phyloP scores from a whole-genome alignment of 2,797 vertebrate species.

The Labeo calbasu region DNA sequence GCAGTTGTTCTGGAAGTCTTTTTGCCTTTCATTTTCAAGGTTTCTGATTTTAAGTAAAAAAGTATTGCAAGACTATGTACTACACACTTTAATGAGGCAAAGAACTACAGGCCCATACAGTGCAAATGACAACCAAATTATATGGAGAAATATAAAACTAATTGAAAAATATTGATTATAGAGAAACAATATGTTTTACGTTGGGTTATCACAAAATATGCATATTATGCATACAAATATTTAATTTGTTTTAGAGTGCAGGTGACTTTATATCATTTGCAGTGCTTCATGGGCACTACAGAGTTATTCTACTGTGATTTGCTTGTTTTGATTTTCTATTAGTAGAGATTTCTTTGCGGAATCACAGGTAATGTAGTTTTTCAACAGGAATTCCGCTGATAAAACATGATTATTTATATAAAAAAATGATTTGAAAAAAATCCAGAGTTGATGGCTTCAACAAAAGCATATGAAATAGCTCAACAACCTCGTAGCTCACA shows the following conservation, averaged over 20 bases:
- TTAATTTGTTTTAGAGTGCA: neutral
- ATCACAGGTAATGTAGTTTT: neutral
- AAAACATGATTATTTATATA: neutral
- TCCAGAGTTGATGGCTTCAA: neutral
- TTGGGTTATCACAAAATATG: neutral
- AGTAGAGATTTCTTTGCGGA: neutral
- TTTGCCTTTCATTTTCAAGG: neutral
- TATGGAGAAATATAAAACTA: neutral
- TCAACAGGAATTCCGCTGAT: neutral
- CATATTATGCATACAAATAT: neutral
- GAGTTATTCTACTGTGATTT: slow-evolving; percentile 20
- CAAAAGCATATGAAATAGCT: neutral
- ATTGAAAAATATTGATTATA: neutral
- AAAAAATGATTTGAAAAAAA: neutral
- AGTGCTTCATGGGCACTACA: neutral
- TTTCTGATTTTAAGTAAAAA: neutral
- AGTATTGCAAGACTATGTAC: neutral
- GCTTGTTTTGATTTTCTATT: neutral
- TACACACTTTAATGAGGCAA: neutral
- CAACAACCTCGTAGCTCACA: neutral
- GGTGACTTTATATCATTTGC: neutral
- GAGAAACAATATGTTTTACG: neutral
- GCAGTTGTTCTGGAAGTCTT: neutral
- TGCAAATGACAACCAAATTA: neutral
- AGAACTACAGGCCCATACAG: neutral